A percentile compares a stretch with the other conserved stretches of the same genome.
phyloP scores from a whole-genome alignment of 2,797 vertebrate genomes.

The Lutjanus campechanus region DNA sequence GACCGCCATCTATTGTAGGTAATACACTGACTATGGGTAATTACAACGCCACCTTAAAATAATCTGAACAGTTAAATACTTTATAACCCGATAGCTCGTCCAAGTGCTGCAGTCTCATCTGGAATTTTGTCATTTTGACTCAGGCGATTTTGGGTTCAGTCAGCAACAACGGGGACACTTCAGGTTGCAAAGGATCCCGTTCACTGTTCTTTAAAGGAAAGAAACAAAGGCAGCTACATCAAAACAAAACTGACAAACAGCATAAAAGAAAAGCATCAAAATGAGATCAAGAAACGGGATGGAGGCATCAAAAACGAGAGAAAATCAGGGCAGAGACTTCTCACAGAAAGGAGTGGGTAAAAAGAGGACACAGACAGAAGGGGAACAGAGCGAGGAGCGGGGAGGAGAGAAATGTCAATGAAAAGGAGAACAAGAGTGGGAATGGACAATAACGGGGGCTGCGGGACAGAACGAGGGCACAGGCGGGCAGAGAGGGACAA shows the following conservation, averaged over 20 bases:
- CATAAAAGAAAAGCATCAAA: conserved; percentile 10
- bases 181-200: neutral
- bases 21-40: no score
- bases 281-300: neutral
- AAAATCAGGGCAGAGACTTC: conserved; percentile 40
- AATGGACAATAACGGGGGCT: conserved; percentile 8
- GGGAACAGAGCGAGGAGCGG: neutral
- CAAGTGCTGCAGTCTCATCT: neutral
- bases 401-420: conserved; percentile 1
- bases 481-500: conserved; percentile 22
- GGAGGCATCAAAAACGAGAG: conserved; percentile 9
- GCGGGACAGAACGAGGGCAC: conserved; percentile 39
- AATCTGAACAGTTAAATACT: neutral
- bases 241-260: conserved; percentile 16
- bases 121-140: neutral
- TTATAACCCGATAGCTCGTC: neutral
- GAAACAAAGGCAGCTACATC: conserved; percentile 11
- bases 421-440: conserved; percentile 11
- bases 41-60: no score
- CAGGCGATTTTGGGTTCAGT: conserved; percentile 9
- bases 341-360: conserved; percentile 15
- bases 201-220: neutral
- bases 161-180: neutral
- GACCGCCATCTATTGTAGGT: no score
- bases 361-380: conserved; percentile 35